Conservation (phyloP, 2,113 vertebrate genomes). For the Dasyornis broadbenti region DNA sequence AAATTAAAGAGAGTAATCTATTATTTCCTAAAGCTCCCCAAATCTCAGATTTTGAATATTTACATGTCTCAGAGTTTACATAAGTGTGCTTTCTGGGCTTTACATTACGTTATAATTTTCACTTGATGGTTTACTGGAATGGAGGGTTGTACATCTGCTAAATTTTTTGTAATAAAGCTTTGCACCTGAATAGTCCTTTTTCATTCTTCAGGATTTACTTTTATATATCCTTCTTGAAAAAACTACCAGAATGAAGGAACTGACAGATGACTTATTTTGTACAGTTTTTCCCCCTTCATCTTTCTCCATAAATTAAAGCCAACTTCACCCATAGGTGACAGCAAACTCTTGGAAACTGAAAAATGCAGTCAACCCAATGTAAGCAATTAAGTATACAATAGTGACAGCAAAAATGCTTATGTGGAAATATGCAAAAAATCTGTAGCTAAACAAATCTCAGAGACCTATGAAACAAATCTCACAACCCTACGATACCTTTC, state of each 20-base stretch:
- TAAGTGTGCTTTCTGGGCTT: background rate
- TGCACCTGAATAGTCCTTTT: background rate
- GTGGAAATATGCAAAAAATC: background rate
- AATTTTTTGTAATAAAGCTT: background rate
- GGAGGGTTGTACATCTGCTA: background rate
- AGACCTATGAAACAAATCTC: no score
- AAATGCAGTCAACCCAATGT: background rate
- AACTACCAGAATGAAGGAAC: background rate
- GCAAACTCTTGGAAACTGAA: background rate
- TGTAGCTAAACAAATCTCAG: background rate
- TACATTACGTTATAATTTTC: background rate
- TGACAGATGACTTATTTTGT: background rate
- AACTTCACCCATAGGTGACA: background rate
- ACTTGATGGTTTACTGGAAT: background rate
- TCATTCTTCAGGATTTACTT: background rate
- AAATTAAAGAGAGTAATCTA: background rate
- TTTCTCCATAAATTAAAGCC: background rate
- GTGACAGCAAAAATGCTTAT: background rate
- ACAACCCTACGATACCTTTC: background rate
- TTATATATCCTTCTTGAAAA: background rate
- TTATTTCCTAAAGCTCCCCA: background rate
- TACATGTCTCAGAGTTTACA: background rate
- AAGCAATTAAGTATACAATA: background rate
- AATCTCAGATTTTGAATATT: background rate
- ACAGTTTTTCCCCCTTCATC: background rate